These are phyloP conservation scores for Scarus forsteni DNA, from an alignment of 2,797 vertebrate species.

Conservation along the genomic window DNA sequence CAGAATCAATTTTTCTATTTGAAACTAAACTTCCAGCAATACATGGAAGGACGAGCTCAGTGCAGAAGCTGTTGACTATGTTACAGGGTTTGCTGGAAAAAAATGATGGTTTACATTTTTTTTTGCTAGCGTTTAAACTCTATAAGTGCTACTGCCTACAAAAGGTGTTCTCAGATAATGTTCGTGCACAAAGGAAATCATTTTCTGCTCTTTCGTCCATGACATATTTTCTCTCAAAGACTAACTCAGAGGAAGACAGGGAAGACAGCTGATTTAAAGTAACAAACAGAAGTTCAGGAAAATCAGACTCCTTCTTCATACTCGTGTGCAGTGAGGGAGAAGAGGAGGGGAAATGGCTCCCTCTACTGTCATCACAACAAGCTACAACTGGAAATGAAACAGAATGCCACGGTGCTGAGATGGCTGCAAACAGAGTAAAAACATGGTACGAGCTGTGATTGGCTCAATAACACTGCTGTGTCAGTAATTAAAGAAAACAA, in stretches of 20 bases:
- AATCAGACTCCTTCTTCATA: not conserved
- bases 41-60: not conserved
- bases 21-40: not conserved
- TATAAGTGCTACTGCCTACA: not conserved
- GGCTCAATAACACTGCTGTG: no score
- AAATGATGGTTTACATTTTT: not conserved
- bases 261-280: not conserved
- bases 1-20: conserved; percentile 14
- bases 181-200: not conserved
- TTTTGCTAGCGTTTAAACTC: not conserved
- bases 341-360: conserved; percentile 46
- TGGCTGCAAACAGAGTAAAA: no score
- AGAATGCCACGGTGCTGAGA: no score
- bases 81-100: not conserved
- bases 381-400: not conserved
- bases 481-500: no score
- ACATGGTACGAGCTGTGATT: no score
- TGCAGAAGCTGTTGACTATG: conserved; percentile 1
- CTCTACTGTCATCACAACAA: conserved; percentile 52
- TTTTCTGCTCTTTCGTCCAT: conserved; percentile 4
- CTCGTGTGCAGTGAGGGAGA: not conserved
- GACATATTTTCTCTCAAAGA: not conserved
- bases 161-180: not conserved
- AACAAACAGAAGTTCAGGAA: not conserved
- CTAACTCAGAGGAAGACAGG: not conserved